Conservation (phyloP, 2,888 invertebrate species). For the Homarus gammarus region DNA sequence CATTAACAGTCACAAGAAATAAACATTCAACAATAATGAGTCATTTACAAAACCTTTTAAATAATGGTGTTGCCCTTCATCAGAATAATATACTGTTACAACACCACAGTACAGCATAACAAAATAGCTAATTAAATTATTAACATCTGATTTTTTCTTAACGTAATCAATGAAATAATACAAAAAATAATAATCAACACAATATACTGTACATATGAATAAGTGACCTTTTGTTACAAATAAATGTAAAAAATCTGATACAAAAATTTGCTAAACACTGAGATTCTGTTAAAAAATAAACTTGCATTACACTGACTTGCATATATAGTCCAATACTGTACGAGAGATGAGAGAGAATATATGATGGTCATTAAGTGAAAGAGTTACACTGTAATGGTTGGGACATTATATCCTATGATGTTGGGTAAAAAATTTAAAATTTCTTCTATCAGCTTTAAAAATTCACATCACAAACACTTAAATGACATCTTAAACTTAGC, state of each 20-base stretch:
- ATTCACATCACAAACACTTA: slow-evolving; percentile 12
- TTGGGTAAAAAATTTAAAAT: not conserved
- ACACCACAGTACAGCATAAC: not conserved
- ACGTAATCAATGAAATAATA: not conserved
- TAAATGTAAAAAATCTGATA: not conserved
- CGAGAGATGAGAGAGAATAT: not conserved
- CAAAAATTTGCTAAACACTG: not conserved
- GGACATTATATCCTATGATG: not conserved
- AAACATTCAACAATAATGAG: slow-evolving; percentile 11
- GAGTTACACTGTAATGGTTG: not conserved
- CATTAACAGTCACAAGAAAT: slow-evolving; percentile 1
- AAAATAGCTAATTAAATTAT: not conserved
- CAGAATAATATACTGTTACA: not conserved
- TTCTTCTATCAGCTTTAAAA: not conserved
- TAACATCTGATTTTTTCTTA: not conserved
- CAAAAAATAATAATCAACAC: not conserved
- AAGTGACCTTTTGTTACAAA: not conserved
- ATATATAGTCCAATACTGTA: not conserved
- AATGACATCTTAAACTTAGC: slow-evolving; percentile 22
- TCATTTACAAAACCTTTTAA: not conserved
- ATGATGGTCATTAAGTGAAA: not conserved
- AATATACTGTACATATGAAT: not conserved
- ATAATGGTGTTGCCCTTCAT: not conserved
- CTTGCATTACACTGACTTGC: not conserved
- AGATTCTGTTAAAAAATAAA: not conserved